These are phyloP conservation scores for Clitarchus hookeri DNA, from an alignment of 2,888 invertebrate species.

Conservation along the genomic window DNA sequence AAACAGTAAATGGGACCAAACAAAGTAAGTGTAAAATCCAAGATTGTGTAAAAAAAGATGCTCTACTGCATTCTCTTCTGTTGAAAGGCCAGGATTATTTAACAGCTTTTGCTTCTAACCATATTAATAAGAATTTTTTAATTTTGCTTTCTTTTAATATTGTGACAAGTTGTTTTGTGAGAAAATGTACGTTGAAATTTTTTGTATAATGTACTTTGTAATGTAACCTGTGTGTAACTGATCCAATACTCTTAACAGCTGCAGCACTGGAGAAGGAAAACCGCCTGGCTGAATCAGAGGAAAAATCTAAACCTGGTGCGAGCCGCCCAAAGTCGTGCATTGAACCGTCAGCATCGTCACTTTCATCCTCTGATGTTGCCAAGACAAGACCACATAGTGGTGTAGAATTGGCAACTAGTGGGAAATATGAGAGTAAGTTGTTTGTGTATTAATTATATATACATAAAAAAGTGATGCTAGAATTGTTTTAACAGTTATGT, in stretches of 20 bases:
- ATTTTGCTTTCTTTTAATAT: too few relatives aligned
- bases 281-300: not conserved
- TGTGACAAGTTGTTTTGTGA: too few relatives aligned
- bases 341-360: not conserved
- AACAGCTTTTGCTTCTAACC: not conserved
- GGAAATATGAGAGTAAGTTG: not conserved
- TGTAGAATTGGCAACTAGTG: not conserved
- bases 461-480: too few relatives aligned
- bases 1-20: too few relatives aligned
- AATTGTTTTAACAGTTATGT: too few relatives aligned
- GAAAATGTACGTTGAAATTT: too few relatives aligned
- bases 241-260: not conserved
- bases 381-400: constrained; percentile 5
- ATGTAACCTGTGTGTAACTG: not conserved
- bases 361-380: not conserved
- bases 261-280: not conserved
- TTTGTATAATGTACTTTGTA: too few relatives aligned
- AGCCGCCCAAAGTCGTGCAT: not conserved
- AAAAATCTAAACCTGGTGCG: not conserved
- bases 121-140: not conserved
- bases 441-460: too few relatives aligned
- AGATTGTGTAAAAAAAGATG: too few relatives aligned
- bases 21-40: too few relatives aligned
- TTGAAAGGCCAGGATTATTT: not conserved
- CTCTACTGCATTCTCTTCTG: too few relatives aligned